Evolutionary conservation across 2,797 vertebrate genomes (phyloP).

Genomic region (Tangara arthus): DNA sequence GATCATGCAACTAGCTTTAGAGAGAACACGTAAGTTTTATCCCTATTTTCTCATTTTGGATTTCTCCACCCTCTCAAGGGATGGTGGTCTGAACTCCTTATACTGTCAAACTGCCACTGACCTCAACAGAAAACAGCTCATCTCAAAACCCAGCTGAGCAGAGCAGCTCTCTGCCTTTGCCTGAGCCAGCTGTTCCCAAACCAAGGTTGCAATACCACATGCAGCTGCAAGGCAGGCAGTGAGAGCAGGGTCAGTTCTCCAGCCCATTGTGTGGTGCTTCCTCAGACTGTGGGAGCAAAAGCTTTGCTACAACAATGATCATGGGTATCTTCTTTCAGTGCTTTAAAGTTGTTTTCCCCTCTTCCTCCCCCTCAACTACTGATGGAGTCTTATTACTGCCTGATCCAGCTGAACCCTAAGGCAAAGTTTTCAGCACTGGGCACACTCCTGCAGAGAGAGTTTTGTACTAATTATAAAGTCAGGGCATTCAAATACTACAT

Average conservation of each 20-base stretch:
- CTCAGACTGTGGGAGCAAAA: not conserved
- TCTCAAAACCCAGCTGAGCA: not conserved
- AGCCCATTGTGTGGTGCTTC: not conserved
- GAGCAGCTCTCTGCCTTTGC: not conserved
- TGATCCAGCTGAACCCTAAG: conserved; percentile 43
- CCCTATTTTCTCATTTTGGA: not conserved
- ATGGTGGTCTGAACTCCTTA: not conserved
- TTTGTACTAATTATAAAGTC: conserved; percentile 47
- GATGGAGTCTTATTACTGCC: not conserved
- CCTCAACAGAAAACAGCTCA: not conserved
- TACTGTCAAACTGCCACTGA: not conserved
- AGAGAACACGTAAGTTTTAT: not conserved
- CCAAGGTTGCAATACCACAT: accelerated
- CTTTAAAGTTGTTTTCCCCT: conserved; percentile 29
- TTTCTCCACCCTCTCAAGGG: not conserved
- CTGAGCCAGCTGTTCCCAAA: not conserved
- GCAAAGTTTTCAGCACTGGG: conserved; percentile 34
- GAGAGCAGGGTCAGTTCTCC: not conserved
- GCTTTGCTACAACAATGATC: not conserved
- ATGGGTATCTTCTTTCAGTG: conserved; percentile 17
- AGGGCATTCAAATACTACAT: conserved; percentile 39
- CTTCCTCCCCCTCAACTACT: not conserved
- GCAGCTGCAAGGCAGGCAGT: not conserved
- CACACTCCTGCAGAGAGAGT: not conserved
- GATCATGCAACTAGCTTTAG: not conserved